These are phyloP conservation scores for Leptinotarsa texana DNA, from an alignment of 1,140 invertebrate species.

Conservation along the genomic window DNA sequence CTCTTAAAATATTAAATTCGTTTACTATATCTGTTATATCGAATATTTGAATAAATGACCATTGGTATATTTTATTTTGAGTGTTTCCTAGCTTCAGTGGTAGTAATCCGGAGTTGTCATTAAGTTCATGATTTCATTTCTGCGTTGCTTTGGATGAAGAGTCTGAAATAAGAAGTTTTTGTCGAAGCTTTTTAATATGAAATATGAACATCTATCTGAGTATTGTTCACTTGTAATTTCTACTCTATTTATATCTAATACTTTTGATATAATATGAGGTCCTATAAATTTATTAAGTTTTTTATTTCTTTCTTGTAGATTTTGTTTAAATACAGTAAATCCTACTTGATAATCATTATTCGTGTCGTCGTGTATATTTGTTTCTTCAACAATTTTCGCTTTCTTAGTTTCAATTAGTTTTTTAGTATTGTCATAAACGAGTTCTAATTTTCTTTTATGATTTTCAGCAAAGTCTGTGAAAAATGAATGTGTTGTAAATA, in stretches of 20 bases:
- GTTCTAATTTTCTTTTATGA: not conserved
- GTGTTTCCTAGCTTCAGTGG: too few species aligned
- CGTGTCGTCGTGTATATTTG: not conserved
- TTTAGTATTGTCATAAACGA: not conserved
- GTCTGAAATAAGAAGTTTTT: not conserved
- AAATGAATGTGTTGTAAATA: not conserved
- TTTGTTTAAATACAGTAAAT: not conserved
- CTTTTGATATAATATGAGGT: not conserved
- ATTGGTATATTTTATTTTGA: too few species aligned
- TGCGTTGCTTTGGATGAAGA: too few species aligned
- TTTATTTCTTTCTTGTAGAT: constrained; percentile 5
- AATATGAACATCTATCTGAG: constrained; percentile 18
- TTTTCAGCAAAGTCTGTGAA: constrained; percentile 9
- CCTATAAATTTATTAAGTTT: constrained; percentile 8
- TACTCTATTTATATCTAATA: constrained; percentile 20
- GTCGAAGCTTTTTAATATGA: constrained; percentile 21
- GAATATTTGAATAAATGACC: too few species aligned
- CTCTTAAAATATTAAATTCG: too few species aligned
- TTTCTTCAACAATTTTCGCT: not conserved
- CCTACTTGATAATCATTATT: constrained; percentile 21
- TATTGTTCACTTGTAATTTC: constrained; percentile 14
- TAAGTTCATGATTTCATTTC: too few species aligned
- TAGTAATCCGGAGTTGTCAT: too few species aligned
- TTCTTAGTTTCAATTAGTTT: constrained; percentile 14
- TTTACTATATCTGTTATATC: too few species aligned